phyloP scores from a whole-genome alignment of 2,888 invertebrate genomes.

The Dasysyrphus tricinctus region DNA sequence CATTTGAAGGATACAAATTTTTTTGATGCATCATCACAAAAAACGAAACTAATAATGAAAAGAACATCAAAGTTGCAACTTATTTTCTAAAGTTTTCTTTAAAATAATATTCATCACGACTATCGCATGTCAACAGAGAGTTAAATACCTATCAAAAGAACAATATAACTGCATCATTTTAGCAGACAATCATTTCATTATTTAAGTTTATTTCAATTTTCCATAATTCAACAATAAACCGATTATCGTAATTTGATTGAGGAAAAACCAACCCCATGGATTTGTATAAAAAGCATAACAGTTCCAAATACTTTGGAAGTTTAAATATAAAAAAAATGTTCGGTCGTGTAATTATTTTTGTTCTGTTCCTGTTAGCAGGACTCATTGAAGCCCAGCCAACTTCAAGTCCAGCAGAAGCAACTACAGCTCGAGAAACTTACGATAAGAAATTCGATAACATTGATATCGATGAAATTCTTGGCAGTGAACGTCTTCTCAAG shows the following conservation, averaged over 20 bases:
- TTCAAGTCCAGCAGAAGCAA: conserved; percentile 74
- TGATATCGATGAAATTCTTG: conserved; percentile 87
- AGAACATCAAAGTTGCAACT: background rate
- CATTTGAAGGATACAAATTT: conserved; percentile 1
- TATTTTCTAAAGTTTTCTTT: conserved; percentile 13
- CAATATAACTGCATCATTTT: conserved; percentile 21
- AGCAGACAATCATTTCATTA: conserved; percentile 52
- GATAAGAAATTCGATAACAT: conserved; percentile 89
- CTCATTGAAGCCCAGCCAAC: conserved; percentile 60
- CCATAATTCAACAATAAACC: conserved; percentile 12
- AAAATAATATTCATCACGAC: conserved; percentile 2
- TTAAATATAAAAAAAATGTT: conserved; percentile 48
- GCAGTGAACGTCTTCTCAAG: conserved; percentile 86
- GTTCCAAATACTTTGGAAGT: background rate
- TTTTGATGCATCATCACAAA: background rate
- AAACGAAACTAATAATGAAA: no score
- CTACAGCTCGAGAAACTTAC: conserved; percentile 82
- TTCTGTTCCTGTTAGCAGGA: conserved; percentile 14
- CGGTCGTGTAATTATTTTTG: background rate
- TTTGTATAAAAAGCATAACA: conserved; percentile 34
- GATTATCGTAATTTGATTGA: conserved; percentile 49
- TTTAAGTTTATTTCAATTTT: conserved; percentile 53
- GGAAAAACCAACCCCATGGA: background rate
- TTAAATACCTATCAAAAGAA: background rate
- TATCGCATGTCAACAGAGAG: conserved; percentile 22